Conservation (phyloP, 2,888 invertebrate genomes). For the Eupithecia exiguata region DNA sequence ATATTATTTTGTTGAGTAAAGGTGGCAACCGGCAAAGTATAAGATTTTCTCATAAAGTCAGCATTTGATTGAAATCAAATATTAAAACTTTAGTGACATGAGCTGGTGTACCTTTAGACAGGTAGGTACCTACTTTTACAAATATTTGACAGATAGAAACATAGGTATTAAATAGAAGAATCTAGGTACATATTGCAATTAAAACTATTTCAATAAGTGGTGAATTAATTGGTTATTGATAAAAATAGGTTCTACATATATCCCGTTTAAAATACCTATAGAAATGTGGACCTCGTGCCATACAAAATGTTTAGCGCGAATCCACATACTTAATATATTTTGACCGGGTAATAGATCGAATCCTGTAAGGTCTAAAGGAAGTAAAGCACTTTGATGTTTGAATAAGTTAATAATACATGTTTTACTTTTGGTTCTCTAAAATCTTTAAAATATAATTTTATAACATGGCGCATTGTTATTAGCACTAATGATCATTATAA, state of each 20-base stretch:
- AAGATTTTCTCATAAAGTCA: not conserved
- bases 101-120: not conserved
- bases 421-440: not conserved
- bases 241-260: too few relatives aligned
- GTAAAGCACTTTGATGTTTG: too few relatives aligned
- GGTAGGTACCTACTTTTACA: too few relatives aligned
- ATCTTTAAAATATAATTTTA: constrained; percentile 3
- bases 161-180: too few relatives aligned
- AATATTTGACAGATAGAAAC: too few relatives aligned
- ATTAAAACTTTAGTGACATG: not conserved
- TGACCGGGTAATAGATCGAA: too few relatives aligned
- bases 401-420: too few relatives aligned
- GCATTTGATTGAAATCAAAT: not conserved
- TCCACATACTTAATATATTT: too few relatives aligned
- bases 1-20: constrained; percentile 1
- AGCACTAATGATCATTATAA: constrained; percentile 24
- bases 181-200: not conserved
- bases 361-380: too few relatives aligned
- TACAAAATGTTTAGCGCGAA: too few relatives aligned
- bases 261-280: too few relatives aligned
- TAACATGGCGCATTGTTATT: constrained; percentile 22
- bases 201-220: not conserved
- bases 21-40: not conserved
- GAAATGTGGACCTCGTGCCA: too few relatives aligned
- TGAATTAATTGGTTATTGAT: not conserved